Conservation (phyloP, 2,797 vertebrate genomes). For the Meda fulgida region DNA sequence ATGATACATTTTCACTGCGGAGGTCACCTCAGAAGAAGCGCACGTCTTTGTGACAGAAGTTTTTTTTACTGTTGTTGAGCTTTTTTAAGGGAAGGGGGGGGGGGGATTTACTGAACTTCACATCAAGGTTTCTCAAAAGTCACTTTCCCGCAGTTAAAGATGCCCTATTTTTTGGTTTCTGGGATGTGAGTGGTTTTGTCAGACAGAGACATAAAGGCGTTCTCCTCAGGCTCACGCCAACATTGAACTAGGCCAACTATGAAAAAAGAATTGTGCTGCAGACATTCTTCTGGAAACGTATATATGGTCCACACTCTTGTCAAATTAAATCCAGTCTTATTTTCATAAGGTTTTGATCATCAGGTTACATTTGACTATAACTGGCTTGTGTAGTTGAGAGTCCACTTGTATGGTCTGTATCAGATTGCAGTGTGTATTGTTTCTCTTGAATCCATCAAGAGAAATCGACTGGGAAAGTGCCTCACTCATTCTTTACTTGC, state of each 20-base stretch:
- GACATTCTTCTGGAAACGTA: constrained; percentile 38
- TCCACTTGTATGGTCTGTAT: constrained; percentile 73
- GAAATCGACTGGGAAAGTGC: constrained; percentile 58
- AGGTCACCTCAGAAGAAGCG: constrained; percentile 44
- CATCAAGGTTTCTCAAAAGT: constrained; percentile 35
- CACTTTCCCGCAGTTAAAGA: constrained; percentile 27
- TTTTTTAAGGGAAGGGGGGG: not conserved
- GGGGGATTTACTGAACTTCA: constrained; percentile 26
- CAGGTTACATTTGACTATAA: constrained; percentile 41
- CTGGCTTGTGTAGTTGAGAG: constrained; percentile 29
- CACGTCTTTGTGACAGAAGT: constrained; percentile 22
- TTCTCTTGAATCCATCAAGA: constrained; percentile 48
- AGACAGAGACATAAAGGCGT: constrained; percentile 23
- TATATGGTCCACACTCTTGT: constrained; percentile 50
- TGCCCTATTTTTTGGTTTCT: constrained; percentile 39
- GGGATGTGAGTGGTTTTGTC: constrained; percentile 44
- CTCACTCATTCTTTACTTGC: constrained; percentile 57
- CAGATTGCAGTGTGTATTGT: constrained; percentile 65
- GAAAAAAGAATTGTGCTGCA: constrained; percentile 8
- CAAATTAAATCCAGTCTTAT: constrained; percentile 49
- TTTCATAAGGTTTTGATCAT: constrained; percentile 55
- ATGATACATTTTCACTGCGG: constrained; percentile 34
- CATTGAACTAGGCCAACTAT: constrained; percentile 37
- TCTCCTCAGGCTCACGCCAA: constrained; percentile 20
- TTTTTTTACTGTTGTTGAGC: constrained; percentile 22